Base-by-base conservation (phyloP, 1,140 invertebrate species). In the Venturia canescens region DNA sequence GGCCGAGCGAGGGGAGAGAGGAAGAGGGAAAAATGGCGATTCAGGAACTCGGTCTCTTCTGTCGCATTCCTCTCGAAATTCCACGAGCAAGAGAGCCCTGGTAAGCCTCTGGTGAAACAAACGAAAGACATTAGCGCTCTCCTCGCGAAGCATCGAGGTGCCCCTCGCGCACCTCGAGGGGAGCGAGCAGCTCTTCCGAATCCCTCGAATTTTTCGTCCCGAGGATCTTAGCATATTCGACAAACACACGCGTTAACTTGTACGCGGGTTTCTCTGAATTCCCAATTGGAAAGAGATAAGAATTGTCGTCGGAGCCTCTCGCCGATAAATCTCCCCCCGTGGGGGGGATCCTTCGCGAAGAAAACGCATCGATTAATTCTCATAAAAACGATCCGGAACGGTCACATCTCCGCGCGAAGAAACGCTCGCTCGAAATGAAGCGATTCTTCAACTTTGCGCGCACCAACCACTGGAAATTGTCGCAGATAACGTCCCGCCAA, bases 71-170 rank as follows among this genome's bases (percentile, higher is more conserved):
- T 44, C 67, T 53, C 16, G 31, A 60, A 66, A 87, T 86, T 87
- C 80, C 84, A 77, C 75, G 71, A 50, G 71, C 9, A 48, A 74
- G 34, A 15, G 71, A 53, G 80, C 72, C 60, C n/a, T 63, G 60
- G n/a, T 63, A 23, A 63, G n/a, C 60, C 74, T 80, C 83, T 53
- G 70, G 66, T 67, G 72, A 70, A 72, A 80, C 81, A 86, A 85
- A 86, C 85, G 84, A 85, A 86, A 84, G 70, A 38, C 83, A 84
- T 87, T 86, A 83, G 75, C 79, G 80, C 66, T 85, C 63, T 85
- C 82, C 7, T 50, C 23, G 71, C n/a, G 71, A 74, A 48, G 69
- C n/a, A 23, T 71, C 69, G 34, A 71, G 38, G 34, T 71, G 69
- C 69, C 34, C 11, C n/a, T 23, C n/a, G 5, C n/a, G 9, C 60